These are phyloP conservation scores for Noctuana brunneofusca DNA, from an alignment of 2,888 invertebrate genomes.

Conservation along the genomic window DNA sequence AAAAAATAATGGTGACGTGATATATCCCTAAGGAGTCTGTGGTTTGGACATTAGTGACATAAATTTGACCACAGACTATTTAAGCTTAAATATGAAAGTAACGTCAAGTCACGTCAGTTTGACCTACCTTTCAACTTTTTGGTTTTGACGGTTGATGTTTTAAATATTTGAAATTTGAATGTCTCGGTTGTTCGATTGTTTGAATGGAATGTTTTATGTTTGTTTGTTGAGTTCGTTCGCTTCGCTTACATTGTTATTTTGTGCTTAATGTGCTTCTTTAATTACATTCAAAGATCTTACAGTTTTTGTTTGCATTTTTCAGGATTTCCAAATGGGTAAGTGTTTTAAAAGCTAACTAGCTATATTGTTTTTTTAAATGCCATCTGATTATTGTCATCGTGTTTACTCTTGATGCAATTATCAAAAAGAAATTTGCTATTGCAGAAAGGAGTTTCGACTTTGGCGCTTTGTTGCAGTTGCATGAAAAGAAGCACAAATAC, in stretches of 20 bases:
- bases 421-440: conserved; percentile 42
- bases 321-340: conserved; percentile 61
- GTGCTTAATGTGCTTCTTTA: too few species aligned
- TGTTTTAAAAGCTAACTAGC: conserved; percentile 6
- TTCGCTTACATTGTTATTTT: too few species aligned
- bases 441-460: conserved; percentile 68
- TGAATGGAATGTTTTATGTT: too few species aligned
- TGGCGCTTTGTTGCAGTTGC: conserved; percentile 56
- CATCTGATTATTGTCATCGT: too few species aligned
- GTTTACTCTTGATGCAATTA: not conserved
- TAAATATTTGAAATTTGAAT: not conserved
- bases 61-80: too few species aligned
- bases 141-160: not conserved
- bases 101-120: too few species aligned
- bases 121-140: too few species aligned
- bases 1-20: too few species aligned
- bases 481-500: conserved; percentile 64
- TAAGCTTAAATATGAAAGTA: too few species aligned
- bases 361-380: not conserved
- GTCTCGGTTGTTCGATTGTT: not conserved
- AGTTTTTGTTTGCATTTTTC: conserved; percentile 47
- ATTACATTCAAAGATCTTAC: too few species aligned
- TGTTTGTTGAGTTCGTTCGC: conserved; percentile 20
- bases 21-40: too few species aligned
- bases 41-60: too few species aligned